phyloP scores from a whole-genome alignment of 2,888 invertebrate species.

The Scrobipalpa costella region DNA sequence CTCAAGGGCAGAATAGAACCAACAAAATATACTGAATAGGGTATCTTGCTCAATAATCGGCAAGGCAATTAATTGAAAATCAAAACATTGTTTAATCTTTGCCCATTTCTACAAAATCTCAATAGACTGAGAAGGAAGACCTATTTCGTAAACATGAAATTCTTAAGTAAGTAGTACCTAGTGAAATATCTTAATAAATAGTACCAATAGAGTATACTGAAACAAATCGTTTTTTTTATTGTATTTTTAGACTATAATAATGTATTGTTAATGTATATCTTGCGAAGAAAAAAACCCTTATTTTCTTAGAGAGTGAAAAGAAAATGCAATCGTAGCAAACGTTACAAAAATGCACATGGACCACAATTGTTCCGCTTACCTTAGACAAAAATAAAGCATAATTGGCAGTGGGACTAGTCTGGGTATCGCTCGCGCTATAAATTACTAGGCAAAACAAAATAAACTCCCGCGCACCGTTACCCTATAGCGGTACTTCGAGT shows the following conservation, averaged over 20 bases:
- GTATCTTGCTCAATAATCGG: not conserved
- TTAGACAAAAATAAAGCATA: slow-evolving; percentile 38
- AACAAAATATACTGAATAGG: slow-evolving; percentile 35
- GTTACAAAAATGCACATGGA: not conserved
- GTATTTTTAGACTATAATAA: too few species aligned
- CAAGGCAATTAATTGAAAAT: not conserved
- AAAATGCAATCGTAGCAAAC: too few species aligned
- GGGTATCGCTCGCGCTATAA: slow-evolving; percentile 47
- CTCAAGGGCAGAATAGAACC: slow-evolving; percentile 37
- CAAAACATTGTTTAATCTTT: not conserved
- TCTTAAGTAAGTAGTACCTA: too few species aligned
- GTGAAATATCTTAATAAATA: not conserved
- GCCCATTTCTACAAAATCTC: not conserved
- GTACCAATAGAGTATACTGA: too few species aligned
- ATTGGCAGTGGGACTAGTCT: slow-evolving; percentile 37
- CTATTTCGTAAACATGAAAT: not conserved
- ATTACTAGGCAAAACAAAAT: slow-evolving; percentile 57
- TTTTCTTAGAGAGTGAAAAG: too few species aligned
- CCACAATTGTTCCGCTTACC: not conserved
- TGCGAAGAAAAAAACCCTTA: too few species aligned
- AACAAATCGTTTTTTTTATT: too few species aligned
- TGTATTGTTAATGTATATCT: too few species aligned
- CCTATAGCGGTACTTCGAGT: slow-evolving; percentile 37
- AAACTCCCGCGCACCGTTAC: slow-evolving; percentile 61
- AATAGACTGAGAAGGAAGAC: not conserved